phyloP scores from a whole-genome alignment of 2,888 invertebrate genomes.

The Lysandra coridon region DNA sequence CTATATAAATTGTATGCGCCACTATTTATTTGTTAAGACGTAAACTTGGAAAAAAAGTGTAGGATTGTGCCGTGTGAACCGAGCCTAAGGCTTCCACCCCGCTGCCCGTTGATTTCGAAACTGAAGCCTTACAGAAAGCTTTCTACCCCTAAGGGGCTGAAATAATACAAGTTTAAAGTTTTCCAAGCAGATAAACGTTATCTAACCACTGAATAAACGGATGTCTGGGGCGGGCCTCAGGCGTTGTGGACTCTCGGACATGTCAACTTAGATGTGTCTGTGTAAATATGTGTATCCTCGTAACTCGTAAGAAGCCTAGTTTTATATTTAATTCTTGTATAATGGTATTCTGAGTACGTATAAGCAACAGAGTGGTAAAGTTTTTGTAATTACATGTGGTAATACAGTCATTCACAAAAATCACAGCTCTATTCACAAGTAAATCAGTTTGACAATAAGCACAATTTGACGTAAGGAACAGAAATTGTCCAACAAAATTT shows the following conservation, averaged over 20 bases:
- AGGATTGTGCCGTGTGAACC: no score
- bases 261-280: background rate
- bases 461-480: no score
- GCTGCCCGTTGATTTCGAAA: no score
- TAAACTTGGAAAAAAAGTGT: no score
- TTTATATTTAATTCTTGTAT: background rate
- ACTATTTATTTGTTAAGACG: no score
- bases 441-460: no score
- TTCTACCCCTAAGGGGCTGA: background rate
- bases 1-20: no score
- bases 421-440: no score
- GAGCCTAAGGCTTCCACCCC: no score
- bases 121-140: background rate
- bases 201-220: background rate
- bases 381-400: no score
- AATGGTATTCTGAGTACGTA: background rate
- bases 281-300: background rate
- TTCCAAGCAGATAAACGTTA: slow-evolving; percentile 2
- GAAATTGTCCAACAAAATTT: no score
- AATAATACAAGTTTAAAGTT: slow-evolving; percentile 9
- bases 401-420: no score
- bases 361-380: background rate
- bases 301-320: background rate
- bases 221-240: background rate
- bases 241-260: background rate